Base-by-base conservation (phyloP, 2,888 invertebrate genomes). In the Auanema sp. region DNA sequence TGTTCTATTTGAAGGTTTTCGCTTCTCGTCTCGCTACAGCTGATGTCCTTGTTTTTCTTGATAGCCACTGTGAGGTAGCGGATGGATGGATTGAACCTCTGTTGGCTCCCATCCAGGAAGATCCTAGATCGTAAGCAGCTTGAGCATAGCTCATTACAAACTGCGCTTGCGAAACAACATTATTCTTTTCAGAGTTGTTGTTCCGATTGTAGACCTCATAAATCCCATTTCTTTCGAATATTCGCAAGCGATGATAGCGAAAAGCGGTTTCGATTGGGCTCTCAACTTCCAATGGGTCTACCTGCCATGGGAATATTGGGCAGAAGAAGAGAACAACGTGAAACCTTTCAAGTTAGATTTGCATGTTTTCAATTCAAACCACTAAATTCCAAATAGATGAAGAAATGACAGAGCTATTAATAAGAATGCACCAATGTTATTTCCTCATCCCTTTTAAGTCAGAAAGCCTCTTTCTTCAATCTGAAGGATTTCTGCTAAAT, bases 191-290 rank as follows among this genome's bases (percentile, higher is more conserved):
- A 88, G 91, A n/a, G 95, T 98, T 52, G 96, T 95, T 4, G 94
- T 96, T 85, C 97, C 98, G 10, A 94, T 98, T 77, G 97, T 98
- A 79, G 98, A 98, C 86, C 95, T 98, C 64, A 97, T 98, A 83
- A 94, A 94, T 56, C 97, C 97, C 85, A 93, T 95, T 81, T 93
- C 93, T 2, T 98, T 98, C 86, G 95, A 95, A 11, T 76, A 67
- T 59, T 63, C 67, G 70, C 91, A 93, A 58, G 96, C 96, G 0
- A 94, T 96, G 91, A 96, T 96, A 0, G 97, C 96, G 0, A 88
- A 92, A 94, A 96, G 97, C 69, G 97, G 97, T 18, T 98, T 98
- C 86, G 97, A 97, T 87, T 97, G 97, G 96, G 95, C 94, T 86
- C 89, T 98, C 58, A 96, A 96, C 87, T 98, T 98, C 87, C 90